Evolutionary conservation across 2,888 invertebrate genomes (phyloP).

Genomic region (Plebejus argus): DNA sequence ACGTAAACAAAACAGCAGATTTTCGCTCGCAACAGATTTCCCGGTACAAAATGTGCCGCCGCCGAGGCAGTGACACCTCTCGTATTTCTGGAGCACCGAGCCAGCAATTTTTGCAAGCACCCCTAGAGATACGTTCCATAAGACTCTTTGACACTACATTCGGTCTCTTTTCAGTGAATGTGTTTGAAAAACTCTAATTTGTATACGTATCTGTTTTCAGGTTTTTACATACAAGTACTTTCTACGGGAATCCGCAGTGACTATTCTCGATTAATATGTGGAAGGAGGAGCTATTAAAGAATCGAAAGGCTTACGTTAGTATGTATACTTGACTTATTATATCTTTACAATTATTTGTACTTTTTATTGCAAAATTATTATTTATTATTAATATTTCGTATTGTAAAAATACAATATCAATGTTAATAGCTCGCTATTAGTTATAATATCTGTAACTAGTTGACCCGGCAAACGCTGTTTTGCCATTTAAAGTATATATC

Average conservation of each 20-base stretch:
- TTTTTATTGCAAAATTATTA: no score
- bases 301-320: no score
- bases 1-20: slow-evolving; percentile 5
- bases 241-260: background rate
- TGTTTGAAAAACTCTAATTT: slow-evolving; percentile 21
- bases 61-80: slow-evolving; percentile 9
- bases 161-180: slow-evolving; percentile 21
- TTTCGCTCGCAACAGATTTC: slow-evolving; percentile 9
- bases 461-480: no score
- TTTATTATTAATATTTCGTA: no score
- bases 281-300: background rate
- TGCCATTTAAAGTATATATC: no score
- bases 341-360: no score
- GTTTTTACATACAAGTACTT: background rate
- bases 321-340: no score
- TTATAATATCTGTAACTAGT: background rate
- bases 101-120: slow-evolving; percentile 19
- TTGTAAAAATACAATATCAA: no score
- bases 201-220: slow-evolving; percentile 12
- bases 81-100: slow-evolving; percentile 20
- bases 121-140: slow-evolving; percentile 16
- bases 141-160: slow-evolving; percentile 21
- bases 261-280: background rate
- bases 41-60: slow-evolving; percentile 5
- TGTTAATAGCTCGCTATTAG: no score